A percentile compares a stretch with the other conserved stretches of the same genome.
Conservation (phyloP, 37 sponge, comb jelly and placozoan genomes). For the Chondrosia reniformis region DNA sequence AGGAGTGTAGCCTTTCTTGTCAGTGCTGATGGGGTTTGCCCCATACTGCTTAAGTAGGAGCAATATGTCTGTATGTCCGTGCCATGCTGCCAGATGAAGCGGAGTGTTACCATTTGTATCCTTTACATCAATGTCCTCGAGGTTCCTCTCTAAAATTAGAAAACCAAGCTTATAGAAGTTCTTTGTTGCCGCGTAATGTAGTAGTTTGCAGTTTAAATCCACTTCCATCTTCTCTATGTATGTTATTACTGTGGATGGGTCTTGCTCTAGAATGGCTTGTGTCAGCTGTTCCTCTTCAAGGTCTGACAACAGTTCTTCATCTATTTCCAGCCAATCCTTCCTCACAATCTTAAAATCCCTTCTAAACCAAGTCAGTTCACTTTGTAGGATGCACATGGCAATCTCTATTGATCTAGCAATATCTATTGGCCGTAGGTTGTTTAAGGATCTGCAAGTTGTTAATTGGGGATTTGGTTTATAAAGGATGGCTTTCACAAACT, state of each 20-base stretch:
- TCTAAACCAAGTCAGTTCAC: conserved; percentile 31
- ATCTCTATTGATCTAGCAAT: conserved; percentile 56
- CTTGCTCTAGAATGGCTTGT: not conserved
- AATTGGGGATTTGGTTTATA: conserved; percentile 1
- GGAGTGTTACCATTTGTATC: conserved; percentile 47
- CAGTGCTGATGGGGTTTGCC: not conserved
- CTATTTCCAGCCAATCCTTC: too few species aligned
- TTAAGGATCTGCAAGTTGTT: conserved; percentile 22
- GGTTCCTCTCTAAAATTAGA: conserved; percentile 23
- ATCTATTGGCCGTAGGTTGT: conserved; percentile 63
- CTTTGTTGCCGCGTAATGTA: conserved; percentile 60
- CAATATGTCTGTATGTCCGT: conserved; percentile 37
- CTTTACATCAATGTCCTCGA: conserved; percentile 26
- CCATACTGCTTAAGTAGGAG: conserved; percentile 50
- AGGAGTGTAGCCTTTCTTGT: conserved; percentile 8
- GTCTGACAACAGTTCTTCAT: too few species aligned
- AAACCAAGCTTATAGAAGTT: conserved; percentile 51
- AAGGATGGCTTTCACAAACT: conserved; percentile 44
- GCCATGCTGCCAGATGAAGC: conserved; percentile 51
- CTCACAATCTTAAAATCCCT: not conserved
- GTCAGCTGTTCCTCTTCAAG: not conserved
- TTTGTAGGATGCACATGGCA: conserved; percentile 47
- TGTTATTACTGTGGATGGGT: not conserved
- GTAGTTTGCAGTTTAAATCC: conserved; percentile 14
- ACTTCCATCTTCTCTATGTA: not conserved